Percentiles rank a stretch among this genome's conserved stretches.
Evolutionary conservation across 1,140 invertebrate species (phyloP).

Genomic region (Aphaenogaster rudis): DNA sequence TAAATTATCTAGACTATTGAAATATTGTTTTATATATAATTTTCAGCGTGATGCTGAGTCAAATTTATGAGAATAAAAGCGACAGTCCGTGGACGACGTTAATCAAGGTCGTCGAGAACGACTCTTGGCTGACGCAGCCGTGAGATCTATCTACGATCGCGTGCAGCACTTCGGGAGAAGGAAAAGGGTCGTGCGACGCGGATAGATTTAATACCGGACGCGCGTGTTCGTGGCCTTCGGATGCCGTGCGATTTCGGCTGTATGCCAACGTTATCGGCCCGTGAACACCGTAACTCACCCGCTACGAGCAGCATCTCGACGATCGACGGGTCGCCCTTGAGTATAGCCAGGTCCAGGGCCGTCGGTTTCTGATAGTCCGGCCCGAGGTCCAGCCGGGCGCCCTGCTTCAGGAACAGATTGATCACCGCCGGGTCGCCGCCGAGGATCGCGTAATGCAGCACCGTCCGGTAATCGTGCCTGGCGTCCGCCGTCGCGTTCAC

Average conservation of each 20-base stretch:
- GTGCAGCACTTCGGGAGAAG: too few species aligned
- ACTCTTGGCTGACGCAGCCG: not conserved
- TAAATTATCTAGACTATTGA: not conserved
- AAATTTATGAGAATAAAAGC: not conserved
- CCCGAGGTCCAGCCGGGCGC: slow-evolving; percentile 89
- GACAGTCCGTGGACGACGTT: not conserved
- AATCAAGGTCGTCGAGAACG: not conserved
- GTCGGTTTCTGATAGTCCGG: slow-evolving; percentile 93
- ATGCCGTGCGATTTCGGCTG: slow-evolving; percentile 45
- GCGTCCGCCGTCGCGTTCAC: slow-evolving; percentile 94
- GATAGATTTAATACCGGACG: slow-evolving; percentile 11
- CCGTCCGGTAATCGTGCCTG: slow-evolving; percentile 93
- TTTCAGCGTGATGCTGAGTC: not conserved
- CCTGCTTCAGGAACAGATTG: slow-evolving; percentile 93
- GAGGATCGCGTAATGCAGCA: slow-evolving; percentile 95
- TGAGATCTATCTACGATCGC: not conserved
- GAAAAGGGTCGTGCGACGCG: not conserved
- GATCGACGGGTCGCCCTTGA: slow-evolving; percentile 93
- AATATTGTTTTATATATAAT: not conserved
- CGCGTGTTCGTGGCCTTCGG: slow-evolving; percentile 33
- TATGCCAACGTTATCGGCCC: slow-evolving; percentile 27
- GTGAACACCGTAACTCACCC: slow-evolving; percentile 86
- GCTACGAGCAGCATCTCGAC: slow-evolving; percentile 90
- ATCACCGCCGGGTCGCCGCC: slow-evolving; percentile 93
- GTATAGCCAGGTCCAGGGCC: slow-evolving; percentile 93